Base-by-base conservation (phyloP, 2,888 invertebrate species). In the Heliothis peltigera region DNA sequence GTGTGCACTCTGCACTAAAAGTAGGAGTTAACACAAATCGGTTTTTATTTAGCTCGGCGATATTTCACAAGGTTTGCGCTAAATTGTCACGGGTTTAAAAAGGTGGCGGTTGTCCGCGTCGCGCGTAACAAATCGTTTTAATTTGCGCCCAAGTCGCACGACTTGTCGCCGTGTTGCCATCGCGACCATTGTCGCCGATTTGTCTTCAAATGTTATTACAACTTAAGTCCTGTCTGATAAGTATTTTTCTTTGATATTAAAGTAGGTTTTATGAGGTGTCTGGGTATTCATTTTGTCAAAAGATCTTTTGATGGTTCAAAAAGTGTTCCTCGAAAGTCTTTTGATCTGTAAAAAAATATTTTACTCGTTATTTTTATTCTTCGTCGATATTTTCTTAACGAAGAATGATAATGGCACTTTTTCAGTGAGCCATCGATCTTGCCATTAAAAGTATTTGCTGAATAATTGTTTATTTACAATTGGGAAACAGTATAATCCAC, bases 71-170 rank as follows among this genome's bases (percentile, higher is more conserved):
- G 80, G 79, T 79, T 82, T 77, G 78, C 70, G 79, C 80, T 75
- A 82, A 84, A 84, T 81, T 79, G 81, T 81, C 75, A 79, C 72
- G 80, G 72, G 77, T 77, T 75, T 83, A 77, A 85, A 87, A 81
- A 84, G 85, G 85, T 81, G 80, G 80, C 72, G 75, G 80, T 70
- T 79, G 84, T 82, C 80, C 77, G 62, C 82, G 79, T 80, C 81
- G 78, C 82, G 77, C 73, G 79, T 85, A 89, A 88, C 87, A 86
- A 88, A 89, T 89, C 82, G 87, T 87, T 89, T 89, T 89, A 87
- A 89, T 89, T 87, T 87, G 83, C 80, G 79, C 82, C 71, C 68
- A 82, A 83, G 82, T 82, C 79, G 80, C 49, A 68, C 77, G 81
- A 81, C 81, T 84, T 83, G 82, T 80, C 84, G 83, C 77, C 80